These are phyloP conservation scores for Plagodis dolabraria DNA, from an alignment of 2,888 invertebrate genomes.

Conservation along the genomic window DNA sequence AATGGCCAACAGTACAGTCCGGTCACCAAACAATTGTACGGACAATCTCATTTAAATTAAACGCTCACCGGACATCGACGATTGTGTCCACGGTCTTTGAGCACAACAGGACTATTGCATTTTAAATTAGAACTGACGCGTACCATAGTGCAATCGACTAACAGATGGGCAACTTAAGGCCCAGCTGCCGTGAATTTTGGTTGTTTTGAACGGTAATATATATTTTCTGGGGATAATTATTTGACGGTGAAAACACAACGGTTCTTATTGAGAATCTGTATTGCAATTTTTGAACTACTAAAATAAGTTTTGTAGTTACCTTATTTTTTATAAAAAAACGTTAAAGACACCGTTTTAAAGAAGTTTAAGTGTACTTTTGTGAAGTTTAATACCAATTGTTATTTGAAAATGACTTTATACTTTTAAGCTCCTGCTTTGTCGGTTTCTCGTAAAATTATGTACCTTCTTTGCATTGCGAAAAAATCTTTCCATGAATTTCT, in stretches of 20 bases:
- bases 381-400: too few species aligned
- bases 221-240: not conserved
- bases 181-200: not conserved
- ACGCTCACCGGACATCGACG: conserved; percentile 22
- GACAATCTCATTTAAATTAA: conserved; percentile 33
- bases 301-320: too few species aligned
- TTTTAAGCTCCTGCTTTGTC: too few species aligned
- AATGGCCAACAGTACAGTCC: not conserved
- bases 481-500: too few species aligned
- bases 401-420: too few species aligned
- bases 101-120: conserved; percentile 28
- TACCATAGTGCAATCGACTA: conserved; percentile 11
- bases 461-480: too few species aligned
- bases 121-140: conserved; percentile 32
- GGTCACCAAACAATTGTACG: not conserved
- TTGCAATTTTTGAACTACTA: too few species aligned
- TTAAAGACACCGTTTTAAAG: too few species aligned
- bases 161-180: not conserved
- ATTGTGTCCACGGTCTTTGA: conserved; percentile 10
- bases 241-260: not conserved
- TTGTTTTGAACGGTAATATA: not conserved
- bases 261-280: not conserved
- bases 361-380: too few species aligned
- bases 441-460: too few species aligned
- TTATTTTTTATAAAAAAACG: too few species aligned